These are phyloP conservation scores for Opisthocomus hoazin DNA, from an alignment of 2,113 vertebrate genomes.

Conservation along the genomic window DNA sequence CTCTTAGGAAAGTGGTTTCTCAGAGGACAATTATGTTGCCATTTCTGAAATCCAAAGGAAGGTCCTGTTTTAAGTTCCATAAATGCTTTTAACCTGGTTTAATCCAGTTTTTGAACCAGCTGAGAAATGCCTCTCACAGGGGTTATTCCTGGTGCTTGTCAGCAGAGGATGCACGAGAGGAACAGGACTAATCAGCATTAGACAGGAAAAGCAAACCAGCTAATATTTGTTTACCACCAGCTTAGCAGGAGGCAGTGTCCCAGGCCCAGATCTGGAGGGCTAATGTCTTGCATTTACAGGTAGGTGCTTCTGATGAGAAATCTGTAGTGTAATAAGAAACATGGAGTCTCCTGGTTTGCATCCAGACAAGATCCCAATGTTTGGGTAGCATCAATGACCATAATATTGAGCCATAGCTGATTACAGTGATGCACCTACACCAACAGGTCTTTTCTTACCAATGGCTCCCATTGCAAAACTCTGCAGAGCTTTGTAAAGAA, in stretches of 20 bases:
- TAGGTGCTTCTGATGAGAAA: background rate
- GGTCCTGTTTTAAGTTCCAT: background rate
- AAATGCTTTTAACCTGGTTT: background rate
- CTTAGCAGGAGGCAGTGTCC: background rate
- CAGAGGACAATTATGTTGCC: background rate
- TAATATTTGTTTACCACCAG: background rate
- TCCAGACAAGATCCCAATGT: background rate
- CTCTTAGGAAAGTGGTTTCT: background rate
- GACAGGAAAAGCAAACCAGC: background rate
- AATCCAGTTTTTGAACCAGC: background rate
- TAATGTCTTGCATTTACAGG: background rate
- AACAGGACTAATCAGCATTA: background rate
- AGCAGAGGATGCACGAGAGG: background rate
- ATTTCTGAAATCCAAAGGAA: background rate
- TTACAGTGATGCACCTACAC: background rate
- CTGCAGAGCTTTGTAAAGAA: background rate
- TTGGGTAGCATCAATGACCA: background rate
- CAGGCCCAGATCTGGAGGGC: background rate
- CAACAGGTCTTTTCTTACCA: background rate
- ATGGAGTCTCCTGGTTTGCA: background rate
- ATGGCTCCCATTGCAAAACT: background rate
- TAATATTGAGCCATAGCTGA: background rate
- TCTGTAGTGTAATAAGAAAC: background rate
- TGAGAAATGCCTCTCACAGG: background rate
- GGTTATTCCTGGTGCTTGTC: background rate